Base-by-base conservation (phyloP, 2,888 invertebrate genomes). In the Hemistola chrysoprasaria region DNA sequence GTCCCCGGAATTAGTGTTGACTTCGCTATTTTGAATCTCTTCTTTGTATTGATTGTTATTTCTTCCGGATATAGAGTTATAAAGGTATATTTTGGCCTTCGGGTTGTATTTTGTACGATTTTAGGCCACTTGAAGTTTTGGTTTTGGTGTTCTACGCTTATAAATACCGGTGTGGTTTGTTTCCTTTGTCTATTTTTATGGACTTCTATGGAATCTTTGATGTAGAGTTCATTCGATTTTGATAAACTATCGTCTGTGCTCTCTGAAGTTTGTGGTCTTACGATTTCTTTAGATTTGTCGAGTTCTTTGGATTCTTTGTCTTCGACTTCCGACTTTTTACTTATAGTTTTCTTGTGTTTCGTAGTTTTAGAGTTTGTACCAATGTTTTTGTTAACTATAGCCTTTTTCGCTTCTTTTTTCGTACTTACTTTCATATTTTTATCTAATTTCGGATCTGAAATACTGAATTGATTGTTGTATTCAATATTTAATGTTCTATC, bases 41-140 rank as follows among this genome's bases (percentile, higher is more conserved):
- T 45, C 20, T 49, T 42, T 22, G 28, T 8, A 6, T 22, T 35
- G 5, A 11, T 4, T 8, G 28, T 44, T 3, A 50, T 42, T 8
- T 25, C 22, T 34, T 50, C 49, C 1, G 52, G 34, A 11, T 50
- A 44, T 1, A 53, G 9, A 9, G 57, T 51, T 20, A 50, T 26
- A 8, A 50, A 50, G 4, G 45, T 26, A 0, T 40, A 27, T n/a
- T 37, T 8, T 43, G 28, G 7, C 23, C 10, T 1, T 9, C 1
- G 23, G 25, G 36, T 0, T 8, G 8, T 8, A 22, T 33, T 27
- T 38, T 37, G 8, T 28, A 26, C 22, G 20, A 16, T 39, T 39
- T 16, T 16, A 3, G 16, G 2, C 16, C n/a, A n/a, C n/a, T n/a
- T 16, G 16, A 16, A 16, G 3, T 3, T 3, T 16, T 16, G 2